phyloP scores from a whole-genome alignment of 2,113 vertebrate species.

The Nothobranchius furzeri region DNA sequence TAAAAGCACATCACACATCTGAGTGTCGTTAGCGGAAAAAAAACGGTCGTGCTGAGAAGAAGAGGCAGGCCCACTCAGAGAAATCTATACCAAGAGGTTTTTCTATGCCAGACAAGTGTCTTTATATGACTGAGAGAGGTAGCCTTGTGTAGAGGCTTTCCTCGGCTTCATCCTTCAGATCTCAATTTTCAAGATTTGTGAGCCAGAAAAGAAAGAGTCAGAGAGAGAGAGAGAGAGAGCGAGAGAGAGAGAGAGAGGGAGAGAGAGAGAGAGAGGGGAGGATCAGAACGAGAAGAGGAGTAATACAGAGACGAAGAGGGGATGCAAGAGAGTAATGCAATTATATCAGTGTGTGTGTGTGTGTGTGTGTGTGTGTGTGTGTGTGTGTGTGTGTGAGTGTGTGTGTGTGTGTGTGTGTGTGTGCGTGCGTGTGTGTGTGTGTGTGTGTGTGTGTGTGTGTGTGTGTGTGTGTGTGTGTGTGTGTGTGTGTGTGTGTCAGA shows the following conservation, averaged over 20 bases:
- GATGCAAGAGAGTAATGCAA: constrained; percentile 17
- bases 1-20: neutral
- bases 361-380: neutral
- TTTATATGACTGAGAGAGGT: constrained; percentile 42
- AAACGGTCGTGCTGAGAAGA: neutral
- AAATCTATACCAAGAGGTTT: neutral
- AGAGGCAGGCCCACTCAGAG: neutral
- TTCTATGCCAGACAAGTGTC: constrained; percentile 23
- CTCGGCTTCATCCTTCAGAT: constrained; percentile 51
- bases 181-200: constrained; percentile 67
- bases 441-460: neutral
- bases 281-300: too few relatives aligned
- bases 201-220: constrained; percentile 41
- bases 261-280: too few relatives aligned
- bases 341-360: constrained; percentile 16
- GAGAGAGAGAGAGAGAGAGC: neutral
- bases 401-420: neutral
- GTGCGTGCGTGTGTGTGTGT: constrained; percentile 1
- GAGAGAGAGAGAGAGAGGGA: too few relatives aligned
- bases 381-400: neutral
- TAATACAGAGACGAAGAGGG: constrained; percentile 3
- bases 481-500: neutral
- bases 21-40: neutral
- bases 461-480: neutral
- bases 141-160: constrained; percentile 46